Evolutionary conservation across 2,888 invertebrate species (phyloP).

Genomic region (Tillus elongatus): DNA sequence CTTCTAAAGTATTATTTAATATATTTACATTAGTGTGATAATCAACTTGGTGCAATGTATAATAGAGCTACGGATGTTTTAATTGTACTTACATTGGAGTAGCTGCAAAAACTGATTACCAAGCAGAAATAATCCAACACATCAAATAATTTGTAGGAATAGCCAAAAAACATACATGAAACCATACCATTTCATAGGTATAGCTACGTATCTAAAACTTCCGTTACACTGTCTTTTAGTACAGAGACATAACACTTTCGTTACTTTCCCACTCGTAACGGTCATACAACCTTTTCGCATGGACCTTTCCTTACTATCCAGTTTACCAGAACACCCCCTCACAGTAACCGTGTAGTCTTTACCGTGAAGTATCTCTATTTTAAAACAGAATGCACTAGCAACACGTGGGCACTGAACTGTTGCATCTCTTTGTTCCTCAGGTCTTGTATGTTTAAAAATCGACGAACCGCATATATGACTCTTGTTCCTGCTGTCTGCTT

Average conservation of each 20-base stretch:
- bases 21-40: too few species aligned
- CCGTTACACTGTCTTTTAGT: neutral
- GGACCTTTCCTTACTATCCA: neutral
- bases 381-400: neutral
- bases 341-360: neutral
- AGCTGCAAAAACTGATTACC: too few species aligned
- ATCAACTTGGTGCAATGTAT: too few species aligned
- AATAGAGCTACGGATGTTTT: too few species aligned
- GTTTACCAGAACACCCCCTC: neutral
- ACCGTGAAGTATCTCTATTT: neutral
- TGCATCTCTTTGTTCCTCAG: neutral
- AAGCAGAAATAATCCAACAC: too few species aligned
- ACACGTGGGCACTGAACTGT: neutral
- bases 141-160: too few species aligned
- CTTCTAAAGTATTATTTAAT: too few species aligned
- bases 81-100: too few species aligned
- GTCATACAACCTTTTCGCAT: neutral
- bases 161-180: too few species aligned
- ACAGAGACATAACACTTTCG: neutral
- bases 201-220: too few species aligned
- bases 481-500: neutral
- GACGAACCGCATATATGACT: neutral
- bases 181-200: too few species aligned
- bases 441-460: neutral
- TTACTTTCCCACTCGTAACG: neutral